Evolutionary conservation across 2,113 vertebrate species (phyloP), one percentile per base, ranked within the genome.

Genomic region (Aspiorhynchus laticeps): DNA sequence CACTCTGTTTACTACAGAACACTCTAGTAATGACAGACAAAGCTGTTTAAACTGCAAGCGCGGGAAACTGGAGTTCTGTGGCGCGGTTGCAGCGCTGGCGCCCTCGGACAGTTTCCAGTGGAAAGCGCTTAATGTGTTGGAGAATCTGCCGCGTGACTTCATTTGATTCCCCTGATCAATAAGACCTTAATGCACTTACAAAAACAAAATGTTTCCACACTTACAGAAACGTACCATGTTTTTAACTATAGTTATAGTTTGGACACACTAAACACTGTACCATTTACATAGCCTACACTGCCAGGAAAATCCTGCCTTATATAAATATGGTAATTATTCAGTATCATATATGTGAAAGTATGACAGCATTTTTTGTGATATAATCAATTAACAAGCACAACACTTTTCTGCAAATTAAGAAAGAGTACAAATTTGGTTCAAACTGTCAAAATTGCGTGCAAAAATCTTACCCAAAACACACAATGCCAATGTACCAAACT

Each of bases 81-180:
- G n/a, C 26, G 61, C 15, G 15, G 15, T 3, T 53, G n/a, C n/a
- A n/a, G n/a, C n/a, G n/a, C n/a, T n/a, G n/a, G n/a, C n/a, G n/a
- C n/a, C n/a, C 17, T 26, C 28, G 28, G 51, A 17, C 19, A 9
- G 17, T 80, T 59, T 80, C 51, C 77, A 73, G 28, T 53, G 43
- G 77, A 83, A 83, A 48, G 63, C 46, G 71, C n/a, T 12, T 38
- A 26, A 80, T 71, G 67, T 71, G 28, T 6, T 2, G 59, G 59
- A 61, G 59, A 63, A 63, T 63, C n/a, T 63, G 53, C 26, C 63
- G 26, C 11, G 63, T 67, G 63, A 67, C 63, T 67, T 15, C 63
- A 67, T 31, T 7, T 67, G 67, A 71, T 71, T 71, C 15, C 67
- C 67, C 67, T 38, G 33, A 38, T 71, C 67, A 38, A 71, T 71